Conservation (phyloP, 1,140 invertebrate species). For the Drosophila neocordata region DNA sequence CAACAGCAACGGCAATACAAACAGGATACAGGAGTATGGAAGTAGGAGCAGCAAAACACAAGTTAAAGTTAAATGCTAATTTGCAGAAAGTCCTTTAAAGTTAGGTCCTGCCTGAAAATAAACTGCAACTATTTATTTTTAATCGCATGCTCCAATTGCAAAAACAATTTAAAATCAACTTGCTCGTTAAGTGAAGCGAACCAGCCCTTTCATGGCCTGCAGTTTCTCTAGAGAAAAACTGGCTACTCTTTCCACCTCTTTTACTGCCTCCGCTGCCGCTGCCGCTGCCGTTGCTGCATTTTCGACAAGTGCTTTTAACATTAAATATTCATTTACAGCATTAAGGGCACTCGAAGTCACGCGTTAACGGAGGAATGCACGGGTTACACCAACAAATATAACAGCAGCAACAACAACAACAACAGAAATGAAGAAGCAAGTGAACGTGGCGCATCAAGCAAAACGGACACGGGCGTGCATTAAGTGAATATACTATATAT, state of each 20-base stretch:
- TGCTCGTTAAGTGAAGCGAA: constrained; percentile 77
- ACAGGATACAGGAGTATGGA: not conserved
- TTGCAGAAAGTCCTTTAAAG: constrained; percentile 52
- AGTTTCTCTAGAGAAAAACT: constrained; percentile 31
- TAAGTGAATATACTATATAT: constrained; percentile 71
- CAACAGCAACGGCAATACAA: not conserved
- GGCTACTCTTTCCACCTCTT: too few species aligned
- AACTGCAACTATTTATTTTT: constrained; percentile 76
- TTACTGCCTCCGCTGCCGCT: too few species aligned
- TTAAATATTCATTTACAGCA: constrained; percentile 82
- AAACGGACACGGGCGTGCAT: constrained; percentile 74
- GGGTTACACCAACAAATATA: constrained; percentile 10
- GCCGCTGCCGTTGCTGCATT: constrained; percentile 55
- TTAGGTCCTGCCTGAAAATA: constrained; percentile 36
- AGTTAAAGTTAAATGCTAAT: constrained; percentile 58
- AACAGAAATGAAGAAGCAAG: constrained; percentile 16
- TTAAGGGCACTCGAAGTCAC: constrained; percentile 81
- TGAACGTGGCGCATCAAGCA: constrained; percentile 75
- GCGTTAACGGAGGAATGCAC: constrained; percentile 64
- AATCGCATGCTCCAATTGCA: constrained; percentile 81
- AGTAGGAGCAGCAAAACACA: not conserved
- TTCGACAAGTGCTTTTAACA: constrained; percentile 81
- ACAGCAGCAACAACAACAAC: constrained; percentile 1
- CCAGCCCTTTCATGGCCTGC: constrained; percentile 35
- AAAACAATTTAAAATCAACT: constrained; percentile 81